Conservation (phyloP, 1,140 invertebrate genomes). For the Arctopsyche grandis region DNA sequence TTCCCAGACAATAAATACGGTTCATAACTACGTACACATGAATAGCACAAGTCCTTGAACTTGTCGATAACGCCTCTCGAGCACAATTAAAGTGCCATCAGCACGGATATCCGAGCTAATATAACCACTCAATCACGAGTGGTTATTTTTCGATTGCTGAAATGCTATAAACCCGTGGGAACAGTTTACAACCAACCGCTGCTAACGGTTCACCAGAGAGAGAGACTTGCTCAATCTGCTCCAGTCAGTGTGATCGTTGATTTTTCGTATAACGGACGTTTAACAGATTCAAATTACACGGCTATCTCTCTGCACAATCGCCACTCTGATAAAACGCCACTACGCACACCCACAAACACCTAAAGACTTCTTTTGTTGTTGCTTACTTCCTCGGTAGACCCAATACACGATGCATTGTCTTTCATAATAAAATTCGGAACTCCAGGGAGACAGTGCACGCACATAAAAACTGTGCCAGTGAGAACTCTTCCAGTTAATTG, state of each 20-base stretch:
- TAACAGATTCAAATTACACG: constrained; percentile 3
- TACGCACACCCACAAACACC: neutral
- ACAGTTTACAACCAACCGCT: no score
- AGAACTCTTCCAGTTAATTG: constrained; percentile 19
- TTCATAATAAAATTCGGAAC: constrained; percentile 20
- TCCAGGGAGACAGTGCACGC: neutral
- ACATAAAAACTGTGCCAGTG: constrained; percentile 4
- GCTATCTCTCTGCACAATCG: neutral
- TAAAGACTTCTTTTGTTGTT: neutral
- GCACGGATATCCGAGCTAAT: no score
- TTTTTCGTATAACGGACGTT: constrained; percentile 24
- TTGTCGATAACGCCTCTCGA: no score
- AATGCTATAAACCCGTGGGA: no score
- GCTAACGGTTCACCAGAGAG: neutral
- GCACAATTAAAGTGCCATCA: no score
- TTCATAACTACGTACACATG: no score
- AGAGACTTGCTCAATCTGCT: neutral
- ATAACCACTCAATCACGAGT: no score
- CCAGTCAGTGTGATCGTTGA: neutral
- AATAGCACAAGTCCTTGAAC: no score
- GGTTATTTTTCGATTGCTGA: no score
- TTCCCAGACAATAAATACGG: no score
- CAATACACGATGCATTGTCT: neutral
- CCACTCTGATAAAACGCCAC: neutral
- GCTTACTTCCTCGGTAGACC: neutral